Evolutionary conservation across 2,113 vertebrate genomes (phyloP), one percentile per base, ranked within the genome.

Genomic region (Synodontis membranacea): DNA sequence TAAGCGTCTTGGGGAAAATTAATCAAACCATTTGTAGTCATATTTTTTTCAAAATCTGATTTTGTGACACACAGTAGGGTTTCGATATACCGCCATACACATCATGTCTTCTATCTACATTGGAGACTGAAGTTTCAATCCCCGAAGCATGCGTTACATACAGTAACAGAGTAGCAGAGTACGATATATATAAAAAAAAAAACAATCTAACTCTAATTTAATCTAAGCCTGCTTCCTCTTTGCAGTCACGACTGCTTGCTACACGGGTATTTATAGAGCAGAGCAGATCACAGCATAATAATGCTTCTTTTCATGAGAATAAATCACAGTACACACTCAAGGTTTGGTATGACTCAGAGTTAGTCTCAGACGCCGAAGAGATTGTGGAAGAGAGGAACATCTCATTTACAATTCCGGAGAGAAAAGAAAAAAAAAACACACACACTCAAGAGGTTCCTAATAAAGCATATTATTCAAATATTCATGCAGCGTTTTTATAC

Each of bases 211-310:
- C 39, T 21, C 7, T 34, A 80, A 56, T 80, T 54, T 23, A 78
- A 31, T 28, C n/a, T 60, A 28, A 8, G 14, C 46, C n/a, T 19
- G 37, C 64, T 60, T 62, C 54, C 44, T 64, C 75, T 28, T 56
- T 72, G 81, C 64, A 89, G 88, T 86, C 88, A 89, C 85, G 82
- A 89, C 82, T 72, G 80, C 66, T 84, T 50, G 64, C 48, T 42
- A 68, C 64, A 75, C 11, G 42, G 8, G 46, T 87, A 89, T 89
- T 89, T 87, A 89, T 87, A 89, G 85, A 87, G 44, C 48, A 76
- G 50, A 83, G 52, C 58, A 23, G 56, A 86, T 52, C 31, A 34
- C 48, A 79, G n/a, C 46, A 50, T 14, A 76, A 34, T 31, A 78
- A 54, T 19, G 7, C 78, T 31, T 50, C 74, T 50, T 76, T 28